These are phyloP conservation scores for Toxotes jaculatrix DNA, from an alignment of 2,113 vertebrate species.

Conservation along the genomic window DNA sequence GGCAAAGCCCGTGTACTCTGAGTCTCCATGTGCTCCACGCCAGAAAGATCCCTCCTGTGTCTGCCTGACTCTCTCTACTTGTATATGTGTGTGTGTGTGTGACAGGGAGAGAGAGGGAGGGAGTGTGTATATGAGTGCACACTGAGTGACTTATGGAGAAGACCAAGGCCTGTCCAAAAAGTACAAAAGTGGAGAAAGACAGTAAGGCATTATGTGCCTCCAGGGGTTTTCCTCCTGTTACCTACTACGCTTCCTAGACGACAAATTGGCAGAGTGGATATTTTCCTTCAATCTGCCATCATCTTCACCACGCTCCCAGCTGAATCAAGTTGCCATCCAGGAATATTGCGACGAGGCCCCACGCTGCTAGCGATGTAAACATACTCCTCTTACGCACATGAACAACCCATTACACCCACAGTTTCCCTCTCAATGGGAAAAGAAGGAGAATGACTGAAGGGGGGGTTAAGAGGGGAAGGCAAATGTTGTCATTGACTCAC, in stretches of 20 bases:
- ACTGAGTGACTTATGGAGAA: slow-evolving; percentile 62
- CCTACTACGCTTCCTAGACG: slow-evolving; percentile 32
- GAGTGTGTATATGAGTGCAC: slow-evolving; percentile 31
- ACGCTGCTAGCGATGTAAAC: slow-evolving; percentile 64
- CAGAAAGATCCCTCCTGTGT: slow-evolving; percentile 54
- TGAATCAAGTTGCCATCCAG: slow-evolving; percentile 64
- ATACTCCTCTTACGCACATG: slow-evolving; percentile 70
- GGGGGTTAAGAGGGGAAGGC: slow-evolving; percentile 22
- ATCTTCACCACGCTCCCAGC: slow-evolving; percentile 49
- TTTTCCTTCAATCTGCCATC: slow-evolving; percentile 52
- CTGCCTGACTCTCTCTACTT: slow-evolving; percentile 25
- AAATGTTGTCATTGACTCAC: slow-evolving; percentile 72
- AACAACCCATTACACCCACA: slow-evolving; percentile 69
- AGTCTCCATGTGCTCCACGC: slow-evolving; percentile 20
- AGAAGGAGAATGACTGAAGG: slow-evolving; percentile 23
- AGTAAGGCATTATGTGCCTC: slow-evolving; percentile 32
- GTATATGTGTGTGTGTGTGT: slow-evolving; percentile 10
- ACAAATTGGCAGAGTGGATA: slow-evolving; percentile 43
- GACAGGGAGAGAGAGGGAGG: neutral
- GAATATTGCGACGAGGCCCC: slow-evolving; percentile 56
- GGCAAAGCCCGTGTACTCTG: slow-evolving; percentile 33
- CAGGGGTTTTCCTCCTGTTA: slow-evolving; percentile 33
- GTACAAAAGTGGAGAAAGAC: slow-evolving; percentile 59
- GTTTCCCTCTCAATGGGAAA: slow-evolving; percentile 60
- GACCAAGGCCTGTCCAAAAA: slow-evolving; percentile 34